Base-by-base conservation (phyloP, 2,888 invertebrate species). In the Cheilosia variabilis region DNA sequence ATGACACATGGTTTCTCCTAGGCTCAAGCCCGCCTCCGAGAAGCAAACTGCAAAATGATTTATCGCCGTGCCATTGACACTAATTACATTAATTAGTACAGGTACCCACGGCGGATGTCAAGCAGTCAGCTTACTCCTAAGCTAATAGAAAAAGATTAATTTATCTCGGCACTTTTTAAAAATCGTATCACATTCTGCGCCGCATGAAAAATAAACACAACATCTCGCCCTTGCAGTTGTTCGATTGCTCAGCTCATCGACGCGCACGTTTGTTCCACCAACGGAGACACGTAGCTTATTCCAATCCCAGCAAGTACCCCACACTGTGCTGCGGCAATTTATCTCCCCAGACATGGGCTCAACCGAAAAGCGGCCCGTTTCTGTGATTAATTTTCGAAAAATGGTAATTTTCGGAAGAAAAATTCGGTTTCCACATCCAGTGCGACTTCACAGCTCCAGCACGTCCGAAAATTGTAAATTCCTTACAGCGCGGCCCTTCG, bases 361-460 rank as follows among this genome's bases (percentile, higher is more conserved):
- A 31, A 9, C 31, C 52, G 2, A 43, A 27, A 41, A 47, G 34
- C 13, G 17, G 10, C 41, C 41, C 9, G 31, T 68, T 53, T 62
- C 22, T 68, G 68, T 78, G 78, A 83, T 78, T 73, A 78, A 78
- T 83, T 63, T 78, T 55, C 41, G 15, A 66, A 78, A 77, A 66
- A 66, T 77, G 77, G 53, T 68, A 82, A 72, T 77, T 72, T 82
- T 24, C 63, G 45, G 31, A 65, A 65, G 43, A 68, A 72, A 68
- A 72, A 72, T 43, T 83, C 41, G 27, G 58, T 45, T 68, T 69
- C 15, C 60, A 47, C 24, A 60, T 55, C 24, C 22, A 34, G 24
- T 53, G 10, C 47, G 22, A 17, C 34, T 34, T 60, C 52, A 52
- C 22, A 60, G 24, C 45, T 37, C 31, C 41, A 53, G 17, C 24